A percentile compares a stretch with the other conserved stretches of the same genome.
These are phyloP conservation scores for Acronicta alni DNA, from an alignment of 2,888 invertebrate genomes.

Conservation along the genomic window DNA sequence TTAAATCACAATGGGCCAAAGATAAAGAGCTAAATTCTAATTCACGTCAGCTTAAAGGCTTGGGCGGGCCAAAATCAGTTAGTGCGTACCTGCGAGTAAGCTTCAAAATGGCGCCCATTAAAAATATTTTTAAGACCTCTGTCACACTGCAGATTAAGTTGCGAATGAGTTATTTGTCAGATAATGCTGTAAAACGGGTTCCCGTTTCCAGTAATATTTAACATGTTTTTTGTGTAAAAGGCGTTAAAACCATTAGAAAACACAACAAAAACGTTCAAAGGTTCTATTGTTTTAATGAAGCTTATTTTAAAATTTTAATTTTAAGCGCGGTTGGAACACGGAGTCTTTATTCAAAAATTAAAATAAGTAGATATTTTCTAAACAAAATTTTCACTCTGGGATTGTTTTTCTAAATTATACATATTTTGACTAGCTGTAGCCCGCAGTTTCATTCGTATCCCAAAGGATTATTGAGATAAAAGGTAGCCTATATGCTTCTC, in stretches of 20 bases:
- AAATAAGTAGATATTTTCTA: too few relatives aligned
- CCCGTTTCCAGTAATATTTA: conserved; percentile 51
- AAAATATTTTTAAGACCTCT: conserved; percentile 65
- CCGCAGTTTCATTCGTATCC: too few relatives aligned
- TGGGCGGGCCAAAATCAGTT: conserved; percentile 64
- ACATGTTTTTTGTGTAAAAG: conserved; percentile 46
- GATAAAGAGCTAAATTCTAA: conserved; percentile 68
- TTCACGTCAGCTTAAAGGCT: conserved; percentile 67
- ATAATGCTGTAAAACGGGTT: conserved; percentile 41
- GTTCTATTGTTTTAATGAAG: conserved; percentile 13
- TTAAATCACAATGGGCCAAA: conserved; percentile 61
- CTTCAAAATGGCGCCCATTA: conserved; percentile 52
- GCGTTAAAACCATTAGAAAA: conserved; percentile 35
- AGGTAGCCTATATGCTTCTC: too few relatives aligned
- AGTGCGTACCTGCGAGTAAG: conserved; percentile 56
- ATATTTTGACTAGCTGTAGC: too few relatives aligned
- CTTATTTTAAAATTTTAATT: conserved; percentile 1
- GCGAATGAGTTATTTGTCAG: conserved; percentile 60
- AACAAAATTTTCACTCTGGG: background rate
- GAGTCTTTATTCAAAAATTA: background rate
- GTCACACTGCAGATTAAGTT: conserved; percentile 62
- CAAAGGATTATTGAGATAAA: too few relatives aligned
- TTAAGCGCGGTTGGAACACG: background rate
- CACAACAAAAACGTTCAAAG: conserved; percentile 21
- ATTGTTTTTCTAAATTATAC: background rate